A percentile compares a stretch with the other conserved stretches of the same genome.
Conservation (phyloP, 2,888 invertebrate genomes). For the Drosophila anomalata region DNA sequence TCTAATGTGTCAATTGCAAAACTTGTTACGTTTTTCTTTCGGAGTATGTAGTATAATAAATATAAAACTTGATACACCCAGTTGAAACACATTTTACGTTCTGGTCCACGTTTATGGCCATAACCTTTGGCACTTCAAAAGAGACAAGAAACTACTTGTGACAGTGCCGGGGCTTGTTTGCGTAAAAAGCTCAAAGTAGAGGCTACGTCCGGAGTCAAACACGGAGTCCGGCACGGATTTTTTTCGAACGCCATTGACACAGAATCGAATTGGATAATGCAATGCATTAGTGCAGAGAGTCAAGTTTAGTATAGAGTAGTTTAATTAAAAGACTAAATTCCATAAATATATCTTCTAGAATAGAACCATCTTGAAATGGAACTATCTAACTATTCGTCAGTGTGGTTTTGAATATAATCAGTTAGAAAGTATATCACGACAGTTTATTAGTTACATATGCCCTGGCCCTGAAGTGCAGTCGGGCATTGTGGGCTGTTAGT, state of each 20-base stretch:
- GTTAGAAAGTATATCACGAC: background rate
- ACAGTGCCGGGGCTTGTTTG: constrained; percentile 22
- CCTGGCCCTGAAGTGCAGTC: constrained; percentile 9
- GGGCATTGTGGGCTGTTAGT: constrained; percentile 8
- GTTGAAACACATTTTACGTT: constrained; percentile 14
- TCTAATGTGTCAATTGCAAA: constrained; percentile 46
- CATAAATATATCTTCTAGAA: background rate
- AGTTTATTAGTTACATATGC: background rate
- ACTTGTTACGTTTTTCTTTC: constrained; percentile 22
- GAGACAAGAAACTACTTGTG: constrained; percentile 8
- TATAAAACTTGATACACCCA: constrained; percentile 8
- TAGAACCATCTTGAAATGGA: background rate
- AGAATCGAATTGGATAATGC: constrained; percentile 23
- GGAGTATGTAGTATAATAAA: background rate
- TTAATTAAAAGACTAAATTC: constrained; percentile 3
- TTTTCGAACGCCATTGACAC: constrained; percentile 50
- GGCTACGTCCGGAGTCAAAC: background rate
- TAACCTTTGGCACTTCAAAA: constrained; percentile 25
- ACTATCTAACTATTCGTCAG: background rate
- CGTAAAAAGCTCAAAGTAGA: constrained; percentile 15
- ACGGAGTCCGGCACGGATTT: background rate
- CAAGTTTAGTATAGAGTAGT: constrained; percentile 44
- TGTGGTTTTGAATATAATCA: background rate
- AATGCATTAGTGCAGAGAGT: constrained; percentile 33
- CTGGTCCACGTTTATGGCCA: constrained; percentile 26